These are phyloP conservation scores for Dipodomys spectabilis DNA, from an alignment of 2,113 vertebrate species.

Conservation along the genomic window DNA sequence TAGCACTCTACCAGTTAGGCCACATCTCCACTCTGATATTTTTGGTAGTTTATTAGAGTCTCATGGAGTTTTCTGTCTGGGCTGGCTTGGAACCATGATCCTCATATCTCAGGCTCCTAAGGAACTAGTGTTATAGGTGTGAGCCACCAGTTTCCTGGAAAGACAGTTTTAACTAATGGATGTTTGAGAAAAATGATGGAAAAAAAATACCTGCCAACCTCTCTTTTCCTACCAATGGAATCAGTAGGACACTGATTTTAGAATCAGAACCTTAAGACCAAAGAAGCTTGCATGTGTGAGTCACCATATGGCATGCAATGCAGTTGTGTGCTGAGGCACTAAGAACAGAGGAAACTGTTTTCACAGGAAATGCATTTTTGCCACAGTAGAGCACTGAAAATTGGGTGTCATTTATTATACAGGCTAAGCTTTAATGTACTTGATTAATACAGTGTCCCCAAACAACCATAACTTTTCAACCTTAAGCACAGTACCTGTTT, in stretches of 20 bases:
- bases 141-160: not conserved
- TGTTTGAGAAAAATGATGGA: not conserved
- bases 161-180: not conserved
- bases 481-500: not conserved
- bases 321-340: not conserved
- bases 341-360: not conserved
- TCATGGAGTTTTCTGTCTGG: no score
- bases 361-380: not conserved
- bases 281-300: not conserved
- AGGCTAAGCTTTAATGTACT: not conserved
- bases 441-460: not conserved
- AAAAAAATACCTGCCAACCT: not conserved
- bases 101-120: no score
- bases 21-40: no score
- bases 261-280: not conserved
- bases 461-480: not conserved
- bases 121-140: no score
- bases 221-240: not conserved
- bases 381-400: not conserved
- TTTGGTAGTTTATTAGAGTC: no score
- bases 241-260: not conserved
- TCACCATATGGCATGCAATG: not conserved
- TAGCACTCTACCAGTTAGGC: no score
- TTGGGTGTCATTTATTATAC: not conserved
- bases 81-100: no score